Evolutionary conservation across 2,888 invertebrate genomes (phyloP), one percentile per base, ranked within the genome.

Genomic region (Ptilodon capucinus): DNA sequence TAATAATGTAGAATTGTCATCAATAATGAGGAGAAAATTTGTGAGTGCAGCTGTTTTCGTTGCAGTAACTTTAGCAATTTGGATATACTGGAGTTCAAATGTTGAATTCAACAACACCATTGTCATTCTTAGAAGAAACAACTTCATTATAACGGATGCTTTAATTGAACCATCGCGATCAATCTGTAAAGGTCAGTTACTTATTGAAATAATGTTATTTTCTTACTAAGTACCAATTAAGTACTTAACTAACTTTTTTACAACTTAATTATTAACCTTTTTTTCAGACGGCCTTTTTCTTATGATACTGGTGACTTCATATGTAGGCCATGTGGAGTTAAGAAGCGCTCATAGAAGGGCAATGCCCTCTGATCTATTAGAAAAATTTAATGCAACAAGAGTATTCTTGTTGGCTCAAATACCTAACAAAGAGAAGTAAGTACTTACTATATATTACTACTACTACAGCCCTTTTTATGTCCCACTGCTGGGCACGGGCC

Each of bases 301-400:
- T 32, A 46, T 92, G 18, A 88, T 94, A 44, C 89, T 96, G 47
- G 93, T 96, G 18, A 96, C 96, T 11, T 96, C 96, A 0, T 95
- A 95, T 81, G 94, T 94, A 14, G 95, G 94, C 0, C 94, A 96
- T 78, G 91, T 94, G 23, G 93, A 94, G 62, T 77, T 94, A 28
- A 91, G 96, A 53, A 94, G 94, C 71, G 94, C 94, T 0, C 93
- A 96, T 68, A 91, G 97, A 41, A 87, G 92, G 64, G 93, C 95
- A 0, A 94, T 95, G 77, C 82, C 94, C 0, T 74, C 76, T 28
- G 82, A 89, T 16, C 91, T 93, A 60, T 83, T 96, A 9, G 73
- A 79, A 34, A 81, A 91, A 54, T 81, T 95, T 53, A 93, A 93
- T 52, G 77, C 94, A 30, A 86, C 90, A 47, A 86, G 96, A 68